Percentiles rank a stretch among this genome's conserved stretches.
Conservation (phyloP, 2,888 invertebrate genomes). For the Drosophila peninsularis region DNA sequence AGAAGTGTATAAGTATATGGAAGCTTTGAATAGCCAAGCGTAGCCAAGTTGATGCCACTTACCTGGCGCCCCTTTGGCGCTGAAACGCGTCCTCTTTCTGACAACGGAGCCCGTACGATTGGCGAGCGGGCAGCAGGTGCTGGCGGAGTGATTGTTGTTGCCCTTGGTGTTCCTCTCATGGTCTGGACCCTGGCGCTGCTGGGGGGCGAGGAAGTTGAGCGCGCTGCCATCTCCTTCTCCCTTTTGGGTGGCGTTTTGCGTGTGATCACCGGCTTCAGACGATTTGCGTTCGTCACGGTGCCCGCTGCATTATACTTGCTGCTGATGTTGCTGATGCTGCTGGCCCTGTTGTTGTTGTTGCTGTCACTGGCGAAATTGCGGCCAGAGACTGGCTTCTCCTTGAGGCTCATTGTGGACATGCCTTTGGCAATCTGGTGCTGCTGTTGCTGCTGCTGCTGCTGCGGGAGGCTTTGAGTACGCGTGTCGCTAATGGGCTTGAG, state of each 20-base stretch:
- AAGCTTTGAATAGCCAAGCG: neutral
- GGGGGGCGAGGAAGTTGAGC: slow-evolving; percentile 18
- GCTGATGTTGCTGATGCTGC: slow-evolving; percentile 51
- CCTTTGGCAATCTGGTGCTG: slow-evolving; percentile 54
- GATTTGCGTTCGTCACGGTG: slow-evolving; percentile 54
- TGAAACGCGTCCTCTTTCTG: slow-evolving; percentile 17
- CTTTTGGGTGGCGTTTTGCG: slow-evolving; percentile 75
- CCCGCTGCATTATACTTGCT: slow-evolving; percentile 52
- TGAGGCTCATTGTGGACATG: slow-evolving; percentile 68
- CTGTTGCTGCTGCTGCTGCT: slow-evolving; percentile 2
- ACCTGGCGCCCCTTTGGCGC: slow-evolving; percentile 42
- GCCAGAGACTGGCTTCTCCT: slow-evolving; percentile 39
- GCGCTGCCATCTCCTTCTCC: slow-evolving; percentile 22
- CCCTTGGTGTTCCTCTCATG: neutral
- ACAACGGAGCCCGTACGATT: neutral
- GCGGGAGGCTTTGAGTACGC: slow-evolving; percentile 22
- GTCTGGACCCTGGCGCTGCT: slow-evolving; percentile 21
- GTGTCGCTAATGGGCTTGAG: slow-evolving; percentile 89
- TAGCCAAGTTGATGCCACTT: slow-evolving; percentile 20
- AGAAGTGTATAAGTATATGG: no score
- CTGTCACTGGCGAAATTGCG: slow-evolving; percentile 49
- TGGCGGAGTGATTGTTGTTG: neutral
- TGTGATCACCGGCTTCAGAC: slow-evolving; percentile 83
- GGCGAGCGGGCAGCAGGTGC: slow-evolving; percentile 11
- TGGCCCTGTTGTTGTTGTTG: slow-evolving; percentile 61